Percentiles rank a stretch among this genome's conserved stretches.
These are phyloP conservation scores for Brachionus sp. DNA, from an alignment of 1,140 invertebrate species.

Conservation along the genomic window DNA sequence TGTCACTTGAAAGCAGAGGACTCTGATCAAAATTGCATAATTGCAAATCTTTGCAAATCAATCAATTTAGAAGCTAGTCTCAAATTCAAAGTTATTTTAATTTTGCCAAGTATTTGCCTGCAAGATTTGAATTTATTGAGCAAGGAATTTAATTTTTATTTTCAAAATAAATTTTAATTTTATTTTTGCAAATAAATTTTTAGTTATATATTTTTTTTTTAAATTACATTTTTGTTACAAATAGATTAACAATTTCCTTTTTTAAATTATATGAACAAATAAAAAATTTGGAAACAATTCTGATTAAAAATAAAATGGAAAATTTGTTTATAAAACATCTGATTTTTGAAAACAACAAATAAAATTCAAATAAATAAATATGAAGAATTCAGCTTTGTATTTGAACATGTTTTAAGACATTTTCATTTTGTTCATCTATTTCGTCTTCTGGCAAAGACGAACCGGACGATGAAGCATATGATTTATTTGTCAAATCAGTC, in stretches of 20 bases:
- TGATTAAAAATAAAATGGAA: neutral
- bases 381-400: neutral
- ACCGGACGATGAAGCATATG: neutral
- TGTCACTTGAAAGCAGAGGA: no score
- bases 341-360: neutral
- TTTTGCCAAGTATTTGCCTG: no score
- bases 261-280: neutral
- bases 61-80: no score
- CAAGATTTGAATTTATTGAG: no score
- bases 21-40: no score
- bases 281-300: neutral
- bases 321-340: neutral
- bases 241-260: slow-evolving; percentile 1
- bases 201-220: neutral
- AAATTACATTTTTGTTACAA: neutral
- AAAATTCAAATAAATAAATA: neutral
- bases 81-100: no score
- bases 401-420: neutral
- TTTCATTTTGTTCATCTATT: neutral
- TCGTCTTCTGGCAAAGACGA: slow-evolving; percentile 34
- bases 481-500: slow-evolving; percentile 15
- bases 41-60: no score
- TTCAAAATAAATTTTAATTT: no score
- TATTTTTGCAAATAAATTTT: no score
- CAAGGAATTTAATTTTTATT: no score